Evolutionary conservation across 1,140 invertebrate genomes (phyloP).

Genomic region (Drosophila hydei): DNA sequence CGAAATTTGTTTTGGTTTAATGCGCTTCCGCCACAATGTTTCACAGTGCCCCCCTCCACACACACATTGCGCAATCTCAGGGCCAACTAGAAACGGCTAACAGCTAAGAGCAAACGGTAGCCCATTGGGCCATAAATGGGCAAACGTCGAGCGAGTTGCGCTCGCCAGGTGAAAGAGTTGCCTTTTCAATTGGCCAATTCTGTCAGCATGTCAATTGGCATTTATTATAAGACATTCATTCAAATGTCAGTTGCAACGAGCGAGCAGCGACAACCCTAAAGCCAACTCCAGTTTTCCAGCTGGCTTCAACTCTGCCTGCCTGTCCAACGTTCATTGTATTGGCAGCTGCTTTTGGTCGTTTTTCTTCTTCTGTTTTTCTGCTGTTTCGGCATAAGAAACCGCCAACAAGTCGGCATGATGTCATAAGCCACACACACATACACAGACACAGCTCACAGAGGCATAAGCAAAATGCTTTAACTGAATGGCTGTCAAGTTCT

Average conservation of each 20-base stretch:
- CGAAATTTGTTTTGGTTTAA: conserved; percentile 44
- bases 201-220: conserved; percentile 74
- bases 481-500: conserved; percentile 35
- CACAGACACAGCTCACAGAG: conserved; percentile 10
- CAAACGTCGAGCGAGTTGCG: neutral
- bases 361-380: conserved; percentile 12
- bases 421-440: conserved; percentile 43
- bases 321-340: conserved; percentile 43
- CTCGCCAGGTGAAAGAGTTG: conserved; percentile 56
- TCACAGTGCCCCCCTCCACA: conserved; percentile 7
- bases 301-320: conserved; percentile 4
- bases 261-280: conserved; percentile 10
- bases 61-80: conserved; percentile 51
- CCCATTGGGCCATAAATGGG: conserved; percentile 36
- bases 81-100: conserved; percentile 7
- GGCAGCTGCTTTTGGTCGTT: conserved; percentile 44
- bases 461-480: conserved; percentile 33
- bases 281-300: conserved; percentile 20
- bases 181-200: conserved; percentile 44
- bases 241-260: conserved; percentile 63
- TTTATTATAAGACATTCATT: conserved; percentile 77
- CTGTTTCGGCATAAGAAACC: conserved; percentile 20
- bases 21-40: conserved; percentile 41
- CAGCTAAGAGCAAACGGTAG: neutral
- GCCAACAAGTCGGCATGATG: conserved; percentile 53